Conservation (phyloP, 2,113 vertebrate genomes). For the Dromas ardeola region DNA sequence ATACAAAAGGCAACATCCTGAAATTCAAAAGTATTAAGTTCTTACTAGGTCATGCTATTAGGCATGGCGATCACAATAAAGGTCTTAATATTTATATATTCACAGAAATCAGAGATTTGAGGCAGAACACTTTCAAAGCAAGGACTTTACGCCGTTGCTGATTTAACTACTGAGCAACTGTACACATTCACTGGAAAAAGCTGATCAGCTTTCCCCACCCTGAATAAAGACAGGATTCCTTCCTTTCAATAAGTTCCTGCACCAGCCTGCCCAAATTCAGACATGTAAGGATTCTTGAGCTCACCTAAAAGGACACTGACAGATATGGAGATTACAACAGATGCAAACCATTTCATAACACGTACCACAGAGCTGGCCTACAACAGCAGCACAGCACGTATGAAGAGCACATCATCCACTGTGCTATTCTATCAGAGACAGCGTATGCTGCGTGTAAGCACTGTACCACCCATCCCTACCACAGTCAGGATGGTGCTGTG, state of each 20-base stretch:
- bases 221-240: background rate
- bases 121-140: background rate
- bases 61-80: background rate
- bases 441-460: fast-evolving
- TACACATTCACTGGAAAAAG: background rate
- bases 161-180: background rate
- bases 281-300: background rate
- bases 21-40: background rate
- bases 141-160: background rate
- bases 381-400: background rate
- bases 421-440: background rate
- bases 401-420: background rate
- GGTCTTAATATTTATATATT: background rate
- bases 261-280: background rate
- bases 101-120: background rate
- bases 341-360: background rate
- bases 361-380: background rate
- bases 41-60: background rate
- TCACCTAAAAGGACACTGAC: background rate
- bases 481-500: background rate
- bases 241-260: background rate
- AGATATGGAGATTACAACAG: background rate
- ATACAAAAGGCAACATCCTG: background rate
- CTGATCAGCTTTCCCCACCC: background rate
- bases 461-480: background rate